Conservation (phyloP, 2,113 vertebrate species). For the Gorsachius goisagi region DNA sequence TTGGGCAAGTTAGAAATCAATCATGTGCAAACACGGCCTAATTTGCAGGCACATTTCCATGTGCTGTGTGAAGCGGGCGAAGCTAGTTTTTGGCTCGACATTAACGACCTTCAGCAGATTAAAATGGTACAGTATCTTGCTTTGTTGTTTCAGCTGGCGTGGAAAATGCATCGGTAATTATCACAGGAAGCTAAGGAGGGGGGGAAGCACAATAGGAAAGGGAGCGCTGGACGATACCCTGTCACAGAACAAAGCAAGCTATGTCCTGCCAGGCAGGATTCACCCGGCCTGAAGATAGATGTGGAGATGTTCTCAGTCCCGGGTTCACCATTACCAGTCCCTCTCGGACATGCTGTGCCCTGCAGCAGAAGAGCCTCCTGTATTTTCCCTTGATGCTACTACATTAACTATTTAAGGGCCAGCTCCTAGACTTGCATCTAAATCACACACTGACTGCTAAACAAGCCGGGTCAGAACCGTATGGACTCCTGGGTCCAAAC, state of each 20-base stretch:
- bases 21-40: background rate
- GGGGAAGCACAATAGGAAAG: background rate
- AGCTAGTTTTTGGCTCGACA: conserved; percentile 7
- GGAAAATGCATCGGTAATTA: conserved; percentile 30
- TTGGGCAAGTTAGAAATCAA: background rate
- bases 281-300: background rate
- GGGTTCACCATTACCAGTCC: background rate
- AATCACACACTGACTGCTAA: background rate
- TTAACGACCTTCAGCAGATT: conserved; percentile 38
- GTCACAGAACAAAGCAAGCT: background rate
- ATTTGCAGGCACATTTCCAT: background rate
- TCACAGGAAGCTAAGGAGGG: conserved; percentile 5
- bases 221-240: background rate
- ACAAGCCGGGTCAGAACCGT: background rate
- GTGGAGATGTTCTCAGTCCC: background rate
- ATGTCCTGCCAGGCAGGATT: conserved; percentile 21
- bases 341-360: background rate
- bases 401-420: background rate
- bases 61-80: background rate
- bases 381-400: background rate
- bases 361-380: background rate
- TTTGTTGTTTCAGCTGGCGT: conserved; percentile 71
- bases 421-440: background rate
- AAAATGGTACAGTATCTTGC: conserved; percentile 39
- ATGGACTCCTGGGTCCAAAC: background rate